Percentiles rank a stretch among this genome's conserved stretches.
These are phyloP conservation scores for Xestia c-nigrum DNA, from an alignment of 2,888 invertebrate species.

Conservation along the genomic window DNA sequence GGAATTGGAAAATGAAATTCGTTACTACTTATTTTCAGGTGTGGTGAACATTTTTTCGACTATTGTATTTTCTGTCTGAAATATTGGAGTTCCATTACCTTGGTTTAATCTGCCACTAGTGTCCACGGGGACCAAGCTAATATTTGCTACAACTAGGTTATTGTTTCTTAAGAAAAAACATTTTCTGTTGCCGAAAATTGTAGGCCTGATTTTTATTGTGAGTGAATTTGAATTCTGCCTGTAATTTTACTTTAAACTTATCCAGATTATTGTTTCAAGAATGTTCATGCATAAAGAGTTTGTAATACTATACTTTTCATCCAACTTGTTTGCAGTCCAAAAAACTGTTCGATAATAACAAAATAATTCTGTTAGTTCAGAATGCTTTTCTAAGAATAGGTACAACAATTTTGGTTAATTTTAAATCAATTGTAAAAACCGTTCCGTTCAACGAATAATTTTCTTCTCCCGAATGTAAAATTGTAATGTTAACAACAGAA, in stretches of 20 bases:
- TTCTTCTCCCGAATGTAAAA: constrained; percentile 3
- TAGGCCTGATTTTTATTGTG: background rate
- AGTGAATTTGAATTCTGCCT: background rate
- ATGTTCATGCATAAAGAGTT: background rate
- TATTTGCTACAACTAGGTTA: constrained; percentile 53
- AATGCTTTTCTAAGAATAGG: constrained; percentile 14
- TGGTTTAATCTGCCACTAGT: constrained; percentile 61
- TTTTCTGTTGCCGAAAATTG: constrained; percentile 16
- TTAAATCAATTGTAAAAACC: background rate
- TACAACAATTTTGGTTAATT: background rate
- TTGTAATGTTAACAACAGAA: constrained; percentile 34
- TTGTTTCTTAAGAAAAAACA: constrained; percentile 39
- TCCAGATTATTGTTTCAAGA: background rate
- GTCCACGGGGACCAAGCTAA: constrained; percentile 61
- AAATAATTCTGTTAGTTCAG: constrained; percentile 30
- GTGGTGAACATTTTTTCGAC: constrained; percentile 43
- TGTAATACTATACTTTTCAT: background rate
- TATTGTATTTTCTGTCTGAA: constrained; percentile 40
- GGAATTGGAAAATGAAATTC: constrained; percentile 35
- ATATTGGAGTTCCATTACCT: constrained; percentile 46
- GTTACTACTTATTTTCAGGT: constrained; percentile 25
- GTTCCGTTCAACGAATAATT: background rate
- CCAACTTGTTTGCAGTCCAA: background rate
- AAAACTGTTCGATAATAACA: background rate
- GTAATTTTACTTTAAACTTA: background rate